Percentiles rank a stretch among this genome's conserved stretches.
These are phyloP conservation scores for Regulus satrapa DNA, from an alignment of 2,113 vertebrate genomes.

Conservation along the genomic window DNA sequence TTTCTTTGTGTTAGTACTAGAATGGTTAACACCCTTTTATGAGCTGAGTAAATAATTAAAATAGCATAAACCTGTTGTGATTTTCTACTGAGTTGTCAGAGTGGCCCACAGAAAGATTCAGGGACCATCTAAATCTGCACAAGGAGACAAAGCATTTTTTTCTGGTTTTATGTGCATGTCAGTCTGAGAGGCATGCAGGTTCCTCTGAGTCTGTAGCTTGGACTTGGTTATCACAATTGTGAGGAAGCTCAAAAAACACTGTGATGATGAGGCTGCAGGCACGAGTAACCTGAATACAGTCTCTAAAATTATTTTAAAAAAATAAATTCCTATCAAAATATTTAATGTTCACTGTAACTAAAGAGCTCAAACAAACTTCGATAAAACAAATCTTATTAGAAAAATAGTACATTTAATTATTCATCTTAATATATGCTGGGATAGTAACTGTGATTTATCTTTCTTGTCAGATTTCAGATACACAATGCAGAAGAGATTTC, in stretches of 20 bases:
- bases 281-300: not conserved
- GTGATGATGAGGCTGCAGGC: accelerated
- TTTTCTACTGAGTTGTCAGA: not conserved
- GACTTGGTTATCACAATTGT: not conserved
- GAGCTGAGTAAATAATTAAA: not conserved
- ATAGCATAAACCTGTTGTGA: not conserved
- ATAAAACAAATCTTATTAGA: not conserved
- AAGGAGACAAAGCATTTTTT: not conserved
- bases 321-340: not conserved
- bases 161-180: not conserved
- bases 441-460: not conserved
- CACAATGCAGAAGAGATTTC: constrained; percentile 76
- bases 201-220: not conserved
- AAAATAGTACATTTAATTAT: constrained; percentile 26
- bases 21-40: not conserved
- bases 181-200: not conserved
- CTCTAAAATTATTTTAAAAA: not conserved
- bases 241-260: not conserved
- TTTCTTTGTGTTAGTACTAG: not conserved
- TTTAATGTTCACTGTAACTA: not conserved
- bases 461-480: constrained; percentile 77
- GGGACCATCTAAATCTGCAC: not conserved
- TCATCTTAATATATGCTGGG: not conserved
- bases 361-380: not conserved
- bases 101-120: accelerated